These are phyloP conservation scores for Patagioenas fasciata DNA, from an alignment of 2,113 vertebrate genomes.

Conservation along the genomic window DNA sequence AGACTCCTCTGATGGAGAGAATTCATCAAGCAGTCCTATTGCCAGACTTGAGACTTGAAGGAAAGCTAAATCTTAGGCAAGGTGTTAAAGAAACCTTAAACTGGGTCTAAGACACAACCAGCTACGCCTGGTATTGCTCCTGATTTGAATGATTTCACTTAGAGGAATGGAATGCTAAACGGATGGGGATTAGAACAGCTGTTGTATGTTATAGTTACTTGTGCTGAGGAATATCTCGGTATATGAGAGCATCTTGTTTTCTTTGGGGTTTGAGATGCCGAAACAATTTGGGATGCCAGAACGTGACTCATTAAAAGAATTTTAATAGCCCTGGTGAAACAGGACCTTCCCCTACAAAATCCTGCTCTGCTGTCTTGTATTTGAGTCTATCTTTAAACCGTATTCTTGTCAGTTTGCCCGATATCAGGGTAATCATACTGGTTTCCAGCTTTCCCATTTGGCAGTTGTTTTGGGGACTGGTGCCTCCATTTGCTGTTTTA, in stretches of 20 bases:
- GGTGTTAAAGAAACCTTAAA: not conserved
- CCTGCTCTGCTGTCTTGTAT: not conserved
- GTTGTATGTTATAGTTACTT: not conserved
- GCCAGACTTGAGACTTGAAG: not conserved
- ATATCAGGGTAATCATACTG: fast-evolving
- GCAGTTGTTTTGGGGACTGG: not conserved
- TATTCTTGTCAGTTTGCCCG: not conserved
- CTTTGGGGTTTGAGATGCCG: not conserved
- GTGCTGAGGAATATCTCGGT: not conserved
- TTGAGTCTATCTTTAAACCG: not conserved
- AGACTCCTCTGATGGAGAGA: not conserved
- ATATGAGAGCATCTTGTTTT: not conserved
- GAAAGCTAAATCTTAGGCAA: not conserved
- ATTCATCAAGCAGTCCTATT: not conserved
- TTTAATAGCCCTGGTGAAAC: not conserved
- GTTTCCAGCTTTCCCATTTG: not conserved
- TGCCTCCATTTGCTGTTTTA: not conserved
- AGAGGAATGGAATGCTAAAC: not conserved
- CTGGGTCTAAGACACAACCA: not conserved
- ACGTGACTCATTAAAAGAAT: not conserved
- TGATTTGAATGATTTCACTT: not conserved
- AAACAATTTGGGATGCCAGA: not conserved
- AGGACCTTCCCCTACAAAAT: not conserved
- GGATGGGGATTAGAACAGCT: not conserved
- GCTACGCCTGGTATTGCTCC: not conserved